Conservation (phyloP, 2,113 vertebrate species). For the Narcine bancroftii region DNA sequence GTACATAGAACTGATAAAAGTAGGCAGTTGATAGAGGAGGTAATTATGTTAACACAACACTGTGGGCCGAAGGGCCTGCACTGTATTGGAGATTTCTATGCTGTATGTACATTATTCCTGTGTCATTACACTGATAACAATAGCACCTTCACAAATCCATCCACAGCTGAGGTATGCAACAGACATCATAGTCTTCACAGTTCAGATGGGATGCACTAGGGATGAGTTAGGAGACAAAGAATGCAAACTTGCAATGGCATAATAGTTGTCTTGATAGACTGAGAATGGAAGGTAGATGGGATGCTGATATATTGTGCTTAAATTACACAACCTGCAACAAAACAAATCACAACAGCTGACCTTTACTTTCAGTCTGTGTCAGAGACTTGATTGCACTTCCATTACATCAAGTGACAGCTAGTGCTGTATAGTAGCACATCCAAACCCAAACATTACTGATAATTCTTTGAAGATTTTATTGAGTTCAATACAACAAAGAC, state of each 20-base stretch:
- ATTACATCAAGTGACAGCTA: background rate
- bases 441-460: background rate
- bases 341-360: background rate
- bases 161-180: no score
- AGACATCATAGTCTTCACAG: no score
- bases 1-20: no score
- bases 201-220: background rate
- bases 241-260: no score
- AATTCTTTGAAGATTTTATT: background rate
- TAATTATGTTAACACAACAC: no score
- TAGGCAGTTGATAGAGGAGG: no score
- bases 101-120: no score
- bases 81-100: no score
- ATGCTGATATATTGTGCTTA: no score
- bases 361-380: background rate
- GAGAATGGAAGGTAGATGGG: background rate
- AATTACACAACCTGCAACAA: background rate
- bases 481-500: background rate
- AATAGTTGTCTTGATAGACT: background rate
- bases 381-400: background rate
- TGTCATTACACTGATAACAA: no score
- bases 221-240: background rate
- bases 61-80: no score
- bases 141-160: background rate
- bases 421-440: background rate